A percentile compares a stretch with the other conserved stretches of the same genome.
These are phyloP conservation scores for Heteropelma amictum DNA, from an alignment of 2,888 invertebrate species.

Conservation along the genomic window DNA sequence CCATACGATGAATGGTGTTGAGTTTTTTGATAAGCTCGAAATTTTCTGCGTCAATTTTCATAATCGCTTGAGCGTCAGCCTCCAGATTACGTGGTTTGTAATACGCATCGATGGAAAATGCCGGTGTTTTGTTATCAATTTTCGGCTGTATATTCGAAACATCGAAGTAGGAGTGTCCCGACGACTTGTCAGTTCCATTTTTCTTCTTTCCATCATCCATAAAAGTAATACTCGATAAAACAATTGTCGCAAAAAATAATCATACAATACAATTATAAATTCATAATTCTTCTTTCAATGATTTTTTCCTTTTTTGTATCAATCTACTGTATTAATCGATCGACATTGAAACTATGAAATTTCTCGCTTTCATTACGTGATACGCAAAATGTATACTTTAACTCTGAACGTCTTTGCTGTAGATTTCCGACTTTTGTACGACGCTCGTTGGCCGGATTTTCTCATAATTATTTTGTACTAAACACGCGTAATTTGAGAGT, in stretches of 20 bases:
- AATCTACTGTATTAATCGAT: too few relatives aligned
- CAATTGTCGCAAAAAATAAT: neutral
- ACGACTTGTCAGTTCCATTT: neutral
- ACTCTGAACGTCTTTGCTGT: neutral
- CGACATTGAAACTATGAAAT: too few relatives aligned
- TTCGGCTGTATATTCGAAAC: constrained; percentile 54
- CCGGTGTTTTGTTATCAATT: constrained; percentile 80
- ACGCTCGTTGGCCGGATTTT: constrained; percentile 3
- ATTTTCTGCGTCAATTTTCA: constrained; percentile 79
- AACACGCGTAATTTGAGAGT: constrained; percentile 13
- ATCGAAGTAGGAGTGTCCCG: constrained; percentile 15
- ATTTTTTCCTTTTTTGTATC: too few relatives aligned
- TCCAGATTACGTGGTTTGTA: constrained; percentile 77
- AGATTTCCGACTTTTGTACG: constrained; percentile 1
- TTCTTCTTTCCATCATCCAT: constrained; percentile 1
- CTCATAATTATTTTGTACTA: constrained; percentile 10
- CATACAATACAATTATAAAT: neutral
- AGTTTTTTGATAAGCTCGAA: constrained; percentile 81
- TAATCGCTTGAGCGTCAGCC: constrained; percentile 75
- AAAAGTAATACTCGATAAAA: neutral
- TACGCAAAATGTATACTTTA: too few relatives aligned
- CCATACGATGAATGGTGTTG: constrained; percentile 81
- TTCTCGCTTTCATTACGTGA: too few relatives aligned
- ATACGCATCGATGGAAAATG: constrained; percentile 79
- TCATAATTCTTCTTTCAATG: too few relatives aligned